Evolutionary conservation across 2,113 vertebrate species (phyloP).

Genomic region (Centropus unirufus): DNA sequence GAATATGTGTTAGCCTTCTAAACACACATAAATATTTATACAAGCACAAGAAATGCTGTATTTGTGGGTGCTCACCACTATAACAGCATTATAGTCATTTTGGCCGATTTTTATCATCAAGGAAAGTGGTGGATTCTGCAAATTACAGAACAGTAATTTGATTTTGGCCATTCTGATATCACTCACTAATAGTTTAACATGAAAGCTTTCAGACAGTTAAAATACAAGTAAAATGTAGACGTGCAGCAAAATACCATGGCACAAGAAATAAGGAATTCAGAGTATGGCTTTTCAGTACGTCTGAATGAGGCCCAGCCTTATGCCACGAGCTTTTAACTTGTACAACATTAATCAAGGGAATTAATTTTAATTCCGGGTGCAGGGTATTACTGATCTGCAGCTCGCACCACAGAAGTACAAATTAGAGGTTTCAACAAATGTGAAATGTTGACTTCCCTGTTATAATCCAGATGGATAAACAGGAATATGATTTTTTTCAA

Average conservation of each 20-base stretch:
- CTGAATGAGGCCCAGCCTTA: background rate
- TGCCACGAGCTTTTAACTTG: background rate
- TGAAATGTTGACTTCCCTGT: background rate
- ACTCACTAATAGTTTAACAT: background rate
- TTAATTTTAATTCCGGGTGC: background rate
- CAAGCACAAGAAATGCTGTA: background rate
- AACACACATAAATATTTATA: background rate
- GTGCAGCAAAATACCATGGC: background rate
- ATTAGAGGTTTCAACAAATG: background rate
- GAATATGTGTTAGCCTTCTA: background rate
- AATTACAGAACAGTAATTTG: background rate
- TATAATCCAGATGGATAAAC: background rate
- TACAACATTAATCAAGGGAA: background rate
- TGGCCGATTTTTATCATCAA: background rate
- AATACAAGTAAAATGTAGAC: background rate
- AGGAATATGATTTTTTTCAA: background rate
- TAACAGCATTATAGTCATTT: background rate
- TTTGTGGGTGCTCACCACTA: background rate
- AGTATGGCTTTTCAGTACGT: background rate
- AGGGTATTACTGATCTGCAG: background rate
- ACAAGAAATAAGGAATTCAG: background rate
- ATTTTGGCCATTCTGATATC: background rate
- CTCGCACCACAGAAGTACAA: background rate
- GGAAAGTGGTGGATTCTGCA: background rate
- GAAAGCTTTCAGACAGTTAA: background rate